Conservation (phyloP, 2,888 invertebrate species). For the Agapetus fuscipes region DNA sequence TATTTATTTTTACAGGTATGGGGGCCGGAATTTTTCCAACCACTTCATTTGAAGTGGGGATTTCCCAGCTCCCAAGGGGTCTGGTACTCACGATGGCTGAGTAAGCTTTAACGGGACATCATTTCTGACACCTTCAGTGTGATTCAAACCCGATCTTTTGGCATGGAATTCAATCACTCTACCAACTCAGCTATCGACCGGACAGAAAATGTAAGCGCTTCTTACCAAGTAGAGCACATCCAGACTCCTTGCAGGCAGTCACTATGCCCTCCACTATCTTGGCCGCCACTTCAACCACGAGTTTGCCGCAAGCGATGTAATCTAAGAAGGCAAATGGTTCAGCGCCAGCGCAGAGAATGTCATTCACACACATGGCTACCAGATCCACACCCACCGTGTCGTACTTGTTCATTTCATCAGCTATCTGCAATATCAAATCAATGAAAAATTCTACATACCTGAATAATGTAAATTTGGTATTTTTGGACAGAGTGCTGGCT, state of each 20-base stretch:
- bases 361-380: slow-evolving; percentile 98
- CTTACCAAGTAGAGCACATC: slow-evolving; percentile 81
- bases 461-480: no score
- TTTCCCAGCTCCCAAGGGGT: no score
- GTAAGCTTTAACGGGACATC: no score
- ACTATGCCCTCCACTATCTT: slow-evolving; percentile 79
- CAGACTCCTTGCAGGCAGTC: slow-evolving; percentile 76
- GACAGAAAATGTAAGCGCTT: neutral
- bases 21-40: no score
- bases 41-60: no score
- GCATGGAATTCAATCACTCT: no score
- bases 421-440: slow-evolving; percentile 65
- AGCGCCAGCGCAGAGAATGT: slow-evolving; percentile 90
- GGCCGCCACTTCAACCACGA: slow-evolving; percentile 67
- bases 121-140: no score
- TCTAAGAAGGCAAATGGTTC: slow-evolving; percentile 95
- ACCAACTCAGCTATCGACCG: no score
- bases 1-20: no score
- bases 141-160: no score
- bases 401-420: slow-evolving; percentile 68
- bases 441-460: no score
- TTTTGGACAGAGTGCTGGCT: neutral
- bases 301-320: slow-evolving; percentile 86
- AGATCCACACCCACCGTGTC: slow-evolving; percentile 86
- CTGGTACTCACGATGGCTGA: no score